Evolutionary conservation across 2,797 vertebrate species (phyloP), one percentile per base, ranked within the genome.

Genomic region (Danio kyathit): DNA sequence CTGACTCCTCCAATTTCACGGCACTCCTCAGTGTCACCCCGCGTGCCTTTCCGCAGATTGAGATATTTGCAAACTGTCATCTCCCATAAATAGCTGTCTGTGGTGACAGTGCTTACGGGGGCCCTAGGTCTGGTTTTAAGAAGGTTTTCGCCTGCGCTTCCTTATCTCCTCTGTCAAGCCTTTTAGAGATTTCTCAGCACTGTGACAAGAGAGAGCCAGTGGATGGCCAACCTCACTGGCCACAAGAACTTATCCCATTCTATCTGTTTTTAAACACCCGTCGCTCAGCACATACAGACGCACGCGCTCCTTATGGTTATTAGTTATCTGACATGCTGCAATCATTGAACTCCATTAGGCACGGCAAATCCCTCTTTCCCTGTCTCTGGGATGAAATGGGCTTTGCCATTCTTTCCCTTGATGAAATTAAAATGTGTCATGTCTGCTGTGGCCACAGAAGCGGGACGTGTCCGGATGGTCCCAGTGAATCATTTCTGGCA

Each of bases 21-120:
- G 91, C 88, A 90, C 93, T 96, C 91, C 93, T 95, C 93, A 84
- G 92, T 95, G 95, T 97, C 97, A 96, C 94, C 92, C 91, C 90
- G 85, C 88, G 92, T 93, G 94, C 92, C 96, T 96, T 94, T 93
- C 92, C 91, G 91, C 94, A 96, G 97, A 98, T 96, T 97, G 97
- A 98, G 96, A 98, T 97, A 97, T 98, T 97, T 99, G 96, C 95
- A 97, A 97, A 96, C 96, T 97, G 98, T 97, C 97, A 97, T 96
- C 95, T 96, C 95, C 93, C 93, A 98, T 97, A 97, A 97, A 97
- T 95, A 96, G 95, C 95, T 94, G 92, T 95, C 92, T 92, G 93
- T 91, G 95, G 90, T 95, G 96, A 96, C 91, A 93, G 90, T 84
- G 89, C 89, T 82, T 51, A 82, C 51, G 76, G 83, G 40, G 87